Conservation (phyloP, 2,888 invertebrate species). For the Thymelicus acteon region DNA sequence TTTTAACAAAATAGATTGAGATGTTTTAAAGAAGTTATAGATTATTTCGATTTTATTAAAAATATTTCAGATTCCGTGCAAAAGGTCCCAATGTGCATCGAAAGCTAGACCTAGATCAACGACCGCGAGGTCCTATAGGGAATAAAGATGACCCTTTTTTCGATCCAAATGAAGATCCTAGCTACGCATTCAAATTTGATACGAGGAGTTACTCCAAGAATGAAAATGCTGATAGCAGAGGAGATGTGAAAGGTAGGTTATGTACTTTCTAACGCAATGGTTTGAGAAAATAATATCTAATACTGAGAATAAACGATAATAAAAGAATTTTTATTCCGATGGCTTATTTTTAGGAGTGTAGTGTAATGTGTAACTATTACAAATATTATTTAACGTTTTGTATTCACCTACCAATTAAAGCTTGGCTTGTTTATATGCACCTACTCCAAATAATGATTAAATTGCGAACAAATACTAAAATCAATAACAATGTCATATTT, state of each 20-base stretch:
- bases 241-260: constrained; percentile 84
- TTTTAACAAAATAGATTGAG: too few species aligned
- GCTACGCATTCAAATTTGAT: constrained; percentile 88
- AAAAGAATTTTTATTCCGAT: too few species aligned
- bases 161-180: constrained; percentile 91
- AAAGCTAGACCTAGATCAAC: constrained; percentile 89
- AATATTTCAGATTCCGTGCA: constrained; percentile 85
- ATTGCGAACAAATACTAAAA: too few species aligned
- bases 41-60: constrained; percentile 15
- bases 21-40: background rate
- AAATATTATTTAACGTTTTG: too few species aligned
- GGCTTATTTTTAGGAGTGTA: too few species aligned
- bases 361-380: too few species aligned
- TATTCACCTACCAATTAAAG: too few species aligned
- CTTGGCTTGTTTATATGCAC: too few species aligned
- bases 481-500: too few species aligned
- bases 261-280: background rate
- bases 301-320: too few species aligned
- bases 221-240: constrained; percentile 87
- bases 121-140: constrained; percentile 87
- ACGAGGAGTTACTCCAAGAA: constrained; percentile 88
- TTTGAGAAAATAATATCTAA: background rate
- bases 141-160: constrained; percentile 89
- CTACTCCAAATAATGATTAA: too few species aligned
- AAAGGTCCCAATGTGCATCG: constrained; percentile 90